These are phyloP conservation scores for Acanthococcus lagerstroemiae DNA, from an alignment of 2,888 invertebrate genomes.

Conservation along the genomic window DNA sequence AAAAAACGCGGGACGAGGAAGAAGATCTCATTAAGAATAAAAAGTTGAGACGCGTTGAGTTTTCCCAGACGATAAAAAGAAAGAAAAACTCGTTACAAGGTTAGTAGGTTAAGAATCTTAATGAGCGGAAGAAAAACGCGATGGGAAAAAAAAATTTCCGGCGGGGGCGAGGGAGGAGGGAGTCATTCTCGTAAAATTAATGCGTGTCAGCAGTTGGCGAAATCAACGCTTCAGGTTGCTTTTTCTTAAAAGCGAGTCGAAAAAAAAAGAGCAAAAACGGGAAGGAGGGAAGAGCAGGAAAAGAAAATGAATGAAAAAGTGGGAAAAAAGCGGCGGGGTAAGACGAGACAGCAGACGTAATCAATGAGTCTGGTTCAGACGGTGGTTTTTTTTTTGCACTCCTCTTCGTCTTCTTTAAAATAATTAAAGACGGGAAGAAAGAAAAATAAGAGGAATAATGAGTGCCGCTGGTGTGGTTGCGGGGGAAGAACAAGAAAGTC, in stretches of 20 bases:
- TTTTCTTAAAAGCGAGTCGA: background rate
- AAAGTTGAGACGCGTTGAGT: slow-evolving; percentile 27
- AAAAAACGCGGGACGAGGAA: background rate
- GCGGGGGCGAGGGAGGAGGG: slow-evolving; percentile 5
- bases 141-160: slow-evolving; percentile 1
- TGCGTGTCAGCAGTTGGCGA: slow-evolving; percentile 28
- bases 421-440: slow-evolving; percentile 26
- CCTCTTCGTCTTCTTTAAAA: slow-evolving; percentile 18
- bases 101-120: slow-evolving; percentile 30
- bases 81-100: slow-evolving; percentile 28
- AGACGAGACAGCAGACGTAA: slow-evolving; percentile 19
- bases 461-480: slow-evolving; percentile 14
- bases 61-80: slow-evolving; percentile 31
- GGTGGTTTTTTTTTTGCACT: slow-evolving; percentile 13
- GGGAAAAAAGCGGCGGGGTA: background rate
- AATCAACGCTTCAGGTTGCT: slow-evolving; percentile 21
- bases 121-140: slow-evolving; percentile 28
- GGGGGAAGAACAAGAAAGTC: slow-evolving; percentile 13
- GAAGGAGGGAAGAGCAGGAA: slow-evolving; percentile 5
- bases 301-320: slow-evolving; percentile 18
- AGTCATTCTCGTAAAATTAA: slow-evolving; percentile 30
- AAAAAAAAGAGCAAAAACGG: background rate
- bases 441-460: slow-evolving; percentile 22
- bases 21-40: slow-evolving; percentile 22
- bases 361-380: slow-evolving; percentile 31